Evolutionary conservation across 2,888 invertebrate species (phyloP).

Genomic region (Watsonalla cultraria): DNA sequence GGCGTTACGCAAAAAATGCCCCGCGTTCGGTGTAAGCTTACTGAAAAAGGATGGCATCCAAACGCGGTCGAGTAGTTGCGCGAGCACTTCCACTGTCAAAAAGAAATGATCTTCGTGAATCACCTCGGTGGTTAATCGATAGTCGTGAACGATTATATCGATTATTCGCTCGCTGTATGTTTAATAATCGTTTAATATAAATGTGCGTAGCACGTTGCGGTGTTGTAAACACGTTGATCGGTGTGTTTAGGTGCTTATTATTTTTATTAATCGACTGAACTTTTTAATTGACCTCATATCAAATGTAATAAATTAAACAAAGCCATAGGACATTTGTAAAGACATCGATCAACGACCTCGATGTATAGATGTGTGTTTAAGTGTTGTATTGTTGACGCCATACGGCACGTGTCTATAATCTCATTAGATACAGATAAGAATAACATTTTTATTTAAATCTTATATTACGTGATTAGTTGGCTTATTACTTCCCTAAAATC

Average conservation of each 20-base stretch:
- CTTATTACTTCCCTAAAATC: not conserved
- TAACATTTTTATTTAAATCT: too few species aligned
- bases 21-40: slow-evolving; percentile 59
- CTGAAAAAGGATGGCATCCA: slow-evolving; percentile 69
- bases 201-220: slow-evolving; percentile 48
- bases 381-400: slow-evolving; percentile 38
- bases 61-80: slow-evolving; percentile 67
- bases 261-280: slow-evolving; percentile 35
- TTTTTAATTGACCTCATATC: slow-evolving; percentile 57
- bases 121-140: not conserved
- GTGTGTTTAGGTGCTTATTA: slow-evolving; percentile 22
- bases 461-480: slow-evolving; percentile 2
- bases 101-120: slow-evolving; percentile 71
- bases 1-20: slow-evolving; percentile 68
- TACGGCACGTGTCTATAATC: slow-evolving; percentile 22
- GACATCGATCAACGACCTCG: slow-evolving; percentile 41
- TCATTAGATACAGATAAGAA: slow-evolving; percentile 5
- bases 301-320: slow-evolving; percentile 23
- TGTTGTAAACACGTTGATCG: slow-evolving; percentile 31
- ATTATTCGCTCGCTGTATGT: not conserved
- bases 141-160: not conserved
- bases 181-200: slow-evolving; percentile 26
- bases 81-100: slow-evolving; percentile 61
- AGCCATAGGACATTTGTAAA: slow-evolving; percentile 37
- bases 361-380: slow-evolving; percentile 21